Conservation (phyloP, 1,140 invertebrate genomes). For the Lepidurus arcticus region DNA sequence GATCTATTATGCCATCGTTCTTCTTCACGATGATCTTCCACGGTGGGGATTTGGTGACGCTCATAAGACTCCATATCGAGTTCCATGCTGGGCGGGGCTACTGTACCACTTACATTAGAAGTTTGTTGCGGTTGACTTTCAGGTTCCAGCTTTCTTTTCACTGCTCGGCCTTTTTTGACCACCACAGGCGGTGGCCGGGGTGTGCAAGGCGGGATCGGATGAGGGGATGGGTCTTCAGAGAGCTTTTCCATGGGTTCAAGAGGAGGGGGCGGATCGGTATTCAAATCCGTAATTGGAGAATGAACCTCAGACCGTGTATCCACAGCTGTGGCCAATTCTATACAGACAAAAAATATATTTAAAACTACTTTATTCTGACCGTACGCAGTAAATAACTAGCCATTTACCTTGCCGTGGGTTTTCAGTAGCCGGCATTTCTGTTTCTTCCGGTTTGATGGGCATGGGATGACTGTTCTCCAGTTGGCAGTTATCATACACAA, state of each 20-base stretch:
- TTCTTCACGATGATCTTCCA: conserved; percentile 73
- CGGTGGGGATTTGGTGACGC: conserved; percentile 92
- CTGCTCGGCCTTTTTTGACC: background rate
- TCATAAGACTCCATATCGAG: conserved; percentile 64
- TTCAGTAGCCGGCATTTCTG: background rate
- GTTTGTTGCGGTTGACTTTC: background rate
- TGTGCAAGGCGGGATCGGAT: background rate
- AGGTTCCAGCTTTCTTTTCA: conserved; percentile 19
- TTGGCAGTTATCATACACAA: conserved; percentile 89
- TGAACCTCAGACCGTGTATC: background rate
- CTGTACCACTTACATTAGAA: background rate
- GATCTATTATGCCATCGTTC: conserved; percentile 41
- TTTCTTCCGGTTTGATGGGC: conserved; percentile 10
- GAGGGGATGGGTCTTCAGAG: background rate
- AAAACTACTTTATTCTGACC: too few relatives aligned
- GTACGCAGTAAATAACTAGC: background rate
- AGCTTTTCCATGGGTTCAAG: background rate
- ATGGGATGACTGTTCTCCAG: conserved; percentile 53
- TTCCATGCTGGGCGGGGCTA: conserved; percentile 32
- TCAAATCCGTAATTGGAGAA: background rate
- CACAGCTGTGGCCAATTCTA: background rate
- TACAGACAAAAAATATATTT: background rate
- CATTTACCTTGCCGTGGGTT: background rate
- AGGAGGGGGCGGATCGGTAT: background rate
- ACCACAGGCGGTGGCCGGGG: background rate